Evolutionary conservation across 2,113 vertebrate genomes (phyloP).

Genomic region (Pseudopipra pipra): DNA sequence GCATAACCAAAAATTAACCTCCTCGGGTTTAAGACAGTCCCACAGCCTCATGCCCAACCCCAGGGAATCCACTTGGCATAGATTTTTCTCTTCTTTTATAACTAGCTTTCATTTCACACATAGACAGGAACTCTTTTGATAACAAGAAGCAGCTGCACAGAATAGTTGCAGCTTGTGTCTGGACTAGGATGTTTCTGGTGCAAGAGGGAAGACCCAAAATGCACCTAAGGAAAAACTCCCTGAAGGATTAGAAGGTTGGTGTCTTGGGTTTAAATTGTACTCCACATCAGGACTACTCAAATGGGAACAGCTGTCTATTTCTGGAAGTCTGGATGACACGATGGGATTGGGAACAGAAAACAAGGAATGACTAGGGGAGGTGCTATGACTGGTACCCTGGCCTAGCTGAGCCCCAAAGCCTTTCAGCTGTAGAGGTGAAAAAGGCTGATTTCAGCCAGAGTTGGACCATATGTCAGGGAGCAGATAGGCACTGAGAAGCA

Average conservation of each 20-base stretch:
- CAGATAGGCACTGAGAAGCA: background rate
- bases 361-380: background rate
- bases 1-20: background rate
- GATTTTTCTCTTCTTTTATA: background rate
- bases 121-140: background rate
- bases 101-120: background rate
- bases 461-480: background rate
- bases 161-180: background rate
- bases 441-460: background rate
- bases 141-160: background rate
- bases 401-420: background rate
- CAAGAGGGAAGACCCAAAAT: background rate
- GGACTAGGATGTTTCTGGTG: background rate
- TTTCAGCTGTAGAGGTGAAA: background rate
- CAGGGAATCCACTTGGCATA: background rate
- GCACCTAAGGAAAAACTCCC: background rate
- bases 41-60: background rate
- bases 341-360: background rate
- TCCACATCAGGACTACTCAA: background rate
- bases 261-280: background rate
- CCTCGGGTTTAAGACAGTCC: background rate
- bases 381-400: background rate
- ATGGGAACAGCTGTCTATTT: background rate
- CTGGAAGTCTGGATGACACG: background rate
- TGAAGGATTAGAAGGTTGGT: background rate